phyloP scores from a whole-genome alignment of 2,113 vertebrate species.

The Eurystomus gularis region DNA sequence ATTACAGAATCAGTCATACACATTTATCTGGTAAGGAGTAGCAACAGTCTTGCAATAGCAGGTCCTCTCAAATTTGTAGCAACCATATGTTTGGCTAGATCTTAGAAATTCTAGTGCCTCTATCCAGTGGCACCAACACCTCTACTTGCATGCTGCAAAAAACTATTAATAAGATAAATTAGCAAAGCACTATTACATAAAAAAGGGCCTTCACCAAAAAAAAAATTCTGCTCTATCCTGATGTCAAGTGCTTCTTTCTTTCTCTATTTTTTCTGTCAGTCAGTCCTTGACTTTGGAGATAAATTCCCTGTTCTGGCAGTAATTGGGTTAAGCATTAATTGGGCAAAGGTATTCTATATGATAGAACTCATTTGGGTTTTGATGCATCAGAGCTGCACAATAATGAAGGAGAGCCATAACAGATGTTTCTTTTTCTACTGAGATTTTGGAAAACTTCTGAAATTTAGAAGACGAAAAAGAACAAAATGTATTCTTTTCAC shows the following conservation, averaged over 20 bases:
- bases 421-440: not conserved
- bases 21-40: not conserved
- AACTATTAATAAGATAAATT: not conserved
- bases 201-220: not conserved
- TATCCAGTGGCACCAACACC: not conserved
- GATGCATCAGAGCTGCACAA: not conserved
- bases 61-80: not conserved
- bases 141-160: not conserved
- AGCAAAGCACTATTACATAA: not conserved
- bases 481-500: not conserved
- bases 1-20: not conserved
- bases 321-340: not conserved
- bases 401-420: not conserved
- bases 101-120: not conserved
- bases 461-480: not conserved
- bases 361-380: not conserved
- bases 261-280: not conserved
- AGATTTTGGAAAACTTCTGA: not conserved
- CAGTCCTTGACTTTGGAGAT: not conserved
- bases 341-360: not conserved
- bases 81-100: fast-evolving
- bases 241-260: not conserved
- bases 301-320: not conserved
- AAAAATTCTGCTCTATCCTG: not conserved
- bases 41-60: not conserved